Base-by-base conservation (phyloP, 2,888 invertebrate genomes). In the Digitonthophagus gazella region DNA sequence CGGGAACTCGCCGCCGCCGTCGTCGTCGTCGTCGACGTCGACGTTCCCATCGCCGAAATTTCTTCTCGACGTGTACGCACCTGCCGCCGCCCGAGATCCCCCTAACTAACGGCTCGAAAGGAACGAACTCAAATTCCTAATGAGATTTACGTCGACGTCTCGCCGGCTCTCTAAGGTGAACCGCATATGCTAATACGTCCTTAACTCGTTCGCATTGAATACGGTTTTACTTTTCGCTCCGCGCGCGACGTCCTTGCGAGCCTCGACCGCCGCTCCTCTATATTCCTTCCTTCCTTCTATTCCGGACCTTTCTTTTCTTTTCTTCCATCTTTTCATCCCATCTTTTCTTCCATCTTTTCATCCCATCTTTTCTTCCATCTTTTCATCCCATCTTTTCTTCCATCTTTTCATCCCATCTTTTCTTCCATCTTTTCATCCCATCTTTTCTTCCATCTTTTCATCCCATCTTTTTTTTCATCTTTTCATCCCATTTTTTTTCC, bases 191-290 rank as follows among this genome's bases (percentile, higher is more conserved):
- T 68, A 68, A 68, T 68, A 61, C 61, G 58, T 58, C 61, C 61
- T 68, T 54, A 68, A 68, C 68, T 65, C 65, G 68, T 68, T 68
- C 68, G 22, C 68, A 68, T 68, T 68, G 68, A 68, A 68, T 68
- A 65, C 44, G 58, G 65, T 68, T 68, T 68, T 54, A 65, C 55
- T 68, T 63, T 67, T 61, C 61, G 57, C 15, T 16, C 57, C 15
- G 57, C 5, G 57, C 15, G 57, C 15, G 28, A 5, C 28, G 28
- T 3, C 28, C 3, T 3, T 5, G 28, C 11, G 3, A 2, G 2
- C 6, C n/a, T 2, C 6, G 28, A 44, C 3, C 28, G 2, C 28
- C 3, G 11, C 28, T 44, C 11, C 28, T 44, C 28, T 44, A 44
- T n/a, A n/a, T 58, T 15, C 58, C 58, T 15, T 58, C 15, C 15